These are phyloP conservation scores for Anser cygnoides DNA, from an alignment of 2,113 vertebrate species.

Conservation along the genomic window DNA sequence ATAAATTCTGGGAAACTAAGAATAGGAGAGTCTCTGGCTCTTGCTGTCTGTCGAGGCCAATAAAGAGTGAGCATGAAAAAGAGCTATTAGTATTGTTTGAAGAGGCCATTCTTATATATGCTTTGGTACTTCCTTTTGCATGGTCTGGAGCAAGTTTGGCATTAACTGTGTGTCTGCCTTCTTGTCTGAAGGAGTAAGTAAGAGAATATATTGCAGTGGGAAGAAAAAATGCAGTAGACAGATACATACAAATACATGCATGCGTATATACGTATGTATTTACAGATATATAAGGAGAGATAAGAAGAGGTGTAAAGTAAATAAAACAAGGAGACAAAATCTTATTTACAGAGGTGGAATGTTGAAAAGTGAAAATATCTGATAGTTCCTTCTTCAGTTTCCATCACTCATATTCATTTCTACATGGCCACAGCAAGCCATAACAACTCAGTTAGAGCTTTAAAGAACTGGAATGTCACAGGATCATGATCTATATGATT, in stretches of 20 bases:
- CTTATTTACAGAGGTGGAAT: neutral
- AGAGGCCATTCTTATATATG: neutral
- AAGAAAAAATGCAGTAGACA: slow-evolving; percentile 22
- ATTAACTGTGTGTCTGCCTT: slow-evolving; percentile 38
- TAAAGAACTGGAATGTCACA: neutral
- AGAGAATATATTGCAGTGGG: slow-evolving; percentile 23
- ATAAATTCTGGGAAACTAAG: slow-evolving; percentile 52
- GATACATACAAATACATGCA: neutral
- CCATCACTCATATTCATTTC: neutral
- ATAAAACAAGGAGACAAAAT: neutral
- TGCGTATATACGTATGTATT: neutral
- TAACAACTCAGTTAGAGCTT: neutral
- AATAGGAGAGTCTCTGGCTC: slow-evolving; percentile 28
- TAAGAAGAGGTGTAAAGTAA: neutral
- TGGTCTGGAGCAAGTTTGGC: slow-evolving; percentile 21
- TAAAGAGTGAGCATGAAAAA: slow-evolving; percentile 29
- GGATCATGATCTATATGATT: neutral
- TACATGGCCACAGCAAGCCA: neutral
- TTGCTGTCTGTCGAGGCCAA: neutral
- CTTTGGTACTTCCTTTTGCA: slow-evolving; percentile 49
- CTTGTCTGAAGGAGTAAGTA: slow-evolving; percentile 34
- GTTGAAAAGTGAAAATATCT: neutral
- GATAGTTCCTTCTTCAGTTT: neutral
- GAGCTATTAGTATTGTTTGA: slow-evolving; percentile 16
- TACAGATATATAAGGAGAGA: neutral